phyloP scores from a whole-genome alignment of 2,113 vertebrate species.

The Notothenia rossii region DNA sequence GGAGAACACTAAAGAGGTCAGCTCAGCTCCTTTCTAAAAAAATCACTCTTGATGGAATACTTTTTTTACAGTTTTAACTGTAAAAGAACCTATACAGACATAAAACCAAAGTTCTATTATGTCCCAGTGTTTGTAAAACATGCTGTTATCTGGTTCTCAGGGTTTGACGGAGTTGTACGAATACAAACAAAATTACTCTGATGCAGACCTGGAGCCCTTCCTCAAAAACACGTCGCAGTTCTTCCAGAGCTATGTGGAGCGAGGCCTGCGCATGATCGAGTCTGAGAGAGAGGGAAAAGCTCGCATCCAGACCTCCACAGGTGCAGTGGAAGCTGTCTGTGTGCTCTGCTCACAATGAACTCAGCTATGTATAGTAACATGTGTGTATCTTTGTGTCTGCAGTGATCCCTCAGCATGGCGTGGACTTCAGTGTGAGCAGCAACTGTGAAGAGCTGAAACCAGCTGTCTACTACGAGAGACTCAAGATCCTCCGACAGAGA shows the following conservation, averaged over 20 bases:
- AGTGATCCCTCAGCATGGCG: slow-evolving; percentile 90
- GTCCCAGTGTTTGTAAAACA: background rate
- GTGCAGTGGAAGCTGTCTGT: slow-evolving; percentile 68
- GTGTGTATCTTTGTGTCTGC: background rate
- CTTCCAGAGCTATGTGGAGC: slow-evolving; percentile 98
- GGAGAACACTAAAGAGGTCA: slow-evolving; percentile 97
- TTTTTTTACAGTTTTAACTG: background rate
- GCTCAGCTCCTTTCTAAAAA: background rate
- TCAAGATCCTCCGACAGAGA: slow-evolving; percentile 96
- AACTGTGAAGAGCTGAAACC: slow-evolving; percentile 94
- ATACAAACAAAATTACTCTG: slow-evolving; percentile 97
- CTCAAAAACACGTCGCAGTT: slow-evolving; percentile 96
- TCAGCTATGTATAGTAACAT: background rate
- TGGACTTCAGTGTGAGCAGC: slow-evolving; percentile 88
- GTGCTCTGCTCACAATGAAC: background rate
- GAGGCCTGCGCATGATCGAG: slow-evolving; percentile 96
- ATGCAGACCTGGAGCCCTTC: slow-evolving; percentile 96
- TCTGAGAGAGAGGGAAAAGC: slow-evolving; percentile 94
- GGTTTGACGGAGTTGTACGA: slow-evolving; percentile 97
- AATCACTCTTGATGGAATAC: background rate
- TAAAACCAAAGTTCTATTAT: background rate
- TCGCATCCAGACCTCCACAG: slow-evolving; percentile 88
- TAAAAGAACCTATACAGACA: background rate
- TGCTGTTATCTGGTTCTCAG: slow-evolving; percentile 72
- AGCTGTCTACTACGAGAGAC: slow-evolving; percentile 95